Conservation (phyloP, 1,140 invertebrate genomes). For the Drosophila cardini region DNA sequence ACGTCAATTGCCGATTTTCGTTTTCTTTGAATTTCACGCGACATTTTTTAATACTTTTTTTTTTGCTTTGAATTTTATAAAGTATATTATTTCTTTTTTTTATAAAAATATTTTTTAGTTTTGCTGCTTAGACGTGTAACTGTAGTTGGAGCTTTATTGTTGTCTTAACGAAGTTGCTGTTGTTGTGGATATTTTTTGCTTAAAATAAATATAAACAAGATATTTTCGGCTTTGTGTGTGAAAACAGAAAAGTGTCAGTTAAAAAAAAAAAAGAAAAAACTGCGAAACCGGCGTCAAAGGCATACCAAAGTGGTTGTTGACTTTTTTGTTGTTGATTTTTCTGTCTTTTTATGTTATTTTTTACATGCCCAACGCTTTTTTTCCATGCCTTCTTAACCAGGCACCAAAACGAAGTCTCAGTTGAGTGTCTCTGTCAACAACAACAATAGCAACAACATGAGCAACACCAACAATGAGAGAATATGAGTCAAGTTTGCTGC, state of each 20-base stretch:
- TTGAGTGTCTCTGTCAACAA: conserved; percentile 31
- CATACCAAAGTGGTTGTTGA: conserved; percentile 79
- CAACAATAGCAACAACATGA: conserved; percentile 21
- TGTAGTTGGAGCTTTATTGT: conserved; percentile 58
- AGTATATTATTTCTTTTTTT: conserved; percentile 1
- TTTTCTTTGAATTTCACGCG: conserved; percentile 26
- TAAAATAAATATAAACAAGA: conserved; percentile 66
- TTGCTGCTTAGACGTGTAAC: conserved; percentile 50
- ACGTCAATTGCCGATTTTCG: conserved; percentile 21
- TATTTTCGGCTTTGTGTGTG: conserved; percentile 45
- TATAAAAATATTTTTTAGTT: conserved; percentile 9
- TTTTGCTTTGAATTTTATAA: conserved; percentile 39
- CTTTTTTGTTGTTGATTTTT: conserved; percentile 50
- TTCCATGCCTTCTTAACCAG: conserved; percentile 41
- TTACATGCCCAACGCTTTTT: conserved; percentile 50
- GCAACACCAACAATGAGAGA: conserved; percentile 37
- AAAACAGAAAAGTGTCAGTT: conserved; percentile 40
- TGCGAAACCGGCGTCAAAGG: conserved; percentile 54
- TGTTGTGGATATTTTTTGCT: conserved; percentile 11
- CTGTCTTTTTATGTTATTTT: conserved; percentile 41
- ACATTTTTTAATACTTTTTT: conserved; percentile 36
- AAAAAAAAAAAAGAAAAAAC: conserved; percentile 38
- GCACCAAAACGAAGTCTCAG: conserved; percentile 21
- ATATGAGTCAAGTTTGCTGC: conserved; percentile 70
- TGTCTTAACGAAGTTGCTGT: conserved; percentile 45